A percentile compares a stretch with the other conserved stretches of the same genome.
Conservation (phyloP, 2,888 invertebrate genomes). For the Deroplatys truncata region DNA sequence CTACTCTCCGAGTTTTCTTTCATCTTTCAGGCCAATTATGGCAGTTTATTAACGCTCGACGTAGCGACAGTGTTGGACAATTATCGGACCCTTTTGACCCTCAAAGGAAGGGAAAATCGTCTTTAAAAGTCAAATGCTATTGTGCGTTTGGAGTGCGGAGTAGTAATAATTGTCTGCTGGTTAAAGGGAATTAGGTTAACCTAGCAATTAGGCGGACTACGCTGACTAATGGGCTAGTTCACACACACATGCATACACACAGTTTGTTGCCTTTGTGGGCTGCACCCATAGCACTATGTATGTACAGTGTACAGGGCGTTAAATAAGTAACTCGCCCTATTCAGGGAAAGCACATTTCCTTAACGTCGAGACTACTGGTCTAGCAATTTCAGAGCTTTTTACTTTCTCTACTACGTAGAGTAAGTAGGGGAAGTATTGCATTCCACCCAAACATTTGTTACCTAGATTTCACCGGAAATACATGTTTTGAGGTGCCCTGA, state of each 20-base stretch:
- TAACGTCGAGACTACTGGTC: too few relatives aligned
- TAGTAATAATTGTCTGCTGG: neutral
- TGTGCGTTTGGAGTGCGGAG: neutral
- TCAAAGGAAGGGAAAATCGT: neutral
- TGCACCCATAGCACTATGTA: neutral
- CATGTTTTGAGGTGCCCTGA: too few relatives aligned
- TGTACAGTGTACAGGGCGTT: neutral
- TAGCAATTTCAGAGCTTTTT: too few relatives aligned
- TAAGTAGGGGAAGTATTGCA: too few relatives aligned
- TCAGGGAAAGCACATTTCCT: too few relatives aligned
- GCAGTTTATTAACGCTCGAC: neutral
- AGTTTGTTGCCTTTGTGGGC: neutral
- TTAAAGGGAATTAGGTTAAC: neutral
- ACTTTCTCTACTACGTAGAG: too few relatives aligned
- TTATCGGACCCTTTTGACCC: neutral
- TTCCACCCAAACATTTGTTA: too few relatives aligned
- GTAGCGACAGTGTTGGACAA: neutral
- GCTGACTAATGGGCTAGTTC: conserved; percentile 1
- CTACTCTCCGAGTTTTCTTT: neutral
- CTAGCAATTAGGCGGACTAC: neutral
- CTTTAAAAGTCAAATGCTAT: neutral
- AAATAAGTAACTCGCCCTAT: neutral
- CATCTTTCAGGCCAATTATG: neutral
- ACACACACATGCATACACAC: neutral
- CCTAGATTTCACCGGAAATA: too few relatives aligned